These are phyloP conservation scores for Actinostola sp. DNA, from an alignment of 92 coral and sea anemone species.

Conservation along the genomic window DNA sequence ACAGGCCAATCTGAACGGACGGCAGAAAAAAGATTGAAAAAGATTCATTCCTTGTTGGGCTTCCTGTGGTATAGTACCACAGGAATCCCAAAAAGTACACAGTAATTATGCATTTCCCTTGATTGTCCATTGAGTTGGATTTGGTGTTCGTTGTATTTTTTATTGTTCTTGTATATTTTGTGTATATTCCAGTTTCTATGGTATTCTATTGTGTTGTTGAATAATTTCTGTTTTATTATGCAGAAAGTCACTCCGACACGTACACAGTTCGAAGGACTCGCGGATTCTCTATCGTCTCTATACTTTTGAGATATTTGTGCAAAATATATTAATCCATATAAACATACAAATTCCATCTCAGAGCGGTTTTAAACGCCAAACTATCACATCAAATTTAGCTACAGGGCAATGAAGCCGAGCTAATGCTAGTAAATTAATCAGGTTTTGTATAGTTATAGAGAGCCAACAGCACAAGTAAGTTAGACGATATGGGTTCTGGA, in stretches of 20 bases:
- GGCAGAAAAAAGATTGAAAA: no score
- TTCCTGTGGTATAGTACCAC: constrained; percentile 9
- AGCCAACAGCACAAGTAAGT: no score
- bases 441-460: no score
- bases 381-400: not conserved
- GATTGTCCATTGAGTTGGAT: no score
- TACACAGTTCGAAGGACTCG: not conserved
- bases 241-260: not conserved
- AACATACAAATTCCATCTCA: no score
- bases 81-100: constrained; percentile 28
- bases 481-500: constrained; percentile 30
- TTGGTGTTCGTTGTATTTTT: no score
- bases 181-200: not conserved
- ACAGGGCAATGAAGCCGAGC: no score
- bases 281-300: no score
- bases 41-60: not conserved
- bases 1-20: constrained; percentile 33
- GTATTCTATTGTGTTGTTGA: not conserved
- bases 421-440: no score
- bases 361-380: not conserved
- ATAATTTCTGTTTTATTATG: not conserved
- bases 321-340: no score
- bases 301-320: no score
- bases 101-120: no score
- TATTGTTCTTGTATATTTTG: not conserved